These are phyloP conservation scores for Rousettus leschenaultii DNA, from an alignment of 2,113 vertebrate species.

Conservation along the genomic window DNA sequence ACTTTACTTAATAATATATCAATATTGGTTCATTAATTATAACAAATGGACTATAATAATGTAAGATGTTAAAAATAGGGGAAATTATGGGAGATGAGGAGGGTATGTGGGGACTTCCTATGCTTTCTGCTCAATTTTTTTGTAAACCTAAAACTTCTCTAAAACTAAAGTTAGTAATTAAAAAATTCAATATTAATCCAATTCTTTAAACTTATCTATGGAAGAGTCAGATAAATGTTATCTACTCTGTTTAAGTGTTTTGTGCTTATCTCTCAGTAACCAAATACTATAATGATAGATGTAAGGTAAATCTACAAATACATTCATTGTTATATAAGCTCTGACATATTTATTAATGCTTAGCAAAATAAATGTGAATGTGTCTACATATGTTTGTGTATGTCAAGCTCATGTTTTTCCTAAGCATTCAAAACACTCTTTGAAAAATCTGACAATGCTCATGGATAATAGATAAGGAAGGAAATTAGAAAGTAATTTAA, in stretches of 20 bases:
- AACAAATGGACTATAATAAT: not conserved
- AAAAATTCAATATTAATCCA: not conserved
- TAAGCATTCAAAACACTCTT: not conserved
- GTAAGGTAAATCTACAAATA: not conserved
- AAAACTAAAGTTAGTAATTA: not conserved
- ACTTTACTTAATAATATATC: not conserved
- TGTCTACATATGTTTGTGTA: not conserved
- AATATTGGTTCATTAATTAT: not conserved
- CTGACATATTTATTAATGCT: not conserved
- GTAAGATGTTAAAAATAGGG: not conserved
- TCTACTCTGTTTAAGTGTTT: not conserved
- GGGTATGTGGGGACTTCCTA: not conserved
- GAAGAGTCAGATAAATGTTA: not conserved
- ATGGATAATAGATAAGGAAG: not conserved
- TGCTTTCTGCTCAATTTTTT: not conserved
- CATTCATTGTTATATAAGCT: not conserved
- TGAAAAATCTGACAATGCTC: not conserved
- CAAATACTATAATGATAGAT: not conserved
- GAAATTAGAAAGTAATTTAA: not conserved
- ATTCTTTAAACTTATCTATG: not conserved
- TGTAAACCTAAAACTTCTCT: not conserved
- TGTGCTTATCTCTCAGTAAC: not conserved
- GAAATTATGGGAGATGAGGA: accelerated
- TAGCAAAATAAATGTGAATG: not conserved
- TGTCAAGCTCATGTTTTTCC: not conserved